Evolutionary conservation across 2,888 invertebrate genomes (phyloP).

Genomic region (Leucophora obtusa): DNA sequence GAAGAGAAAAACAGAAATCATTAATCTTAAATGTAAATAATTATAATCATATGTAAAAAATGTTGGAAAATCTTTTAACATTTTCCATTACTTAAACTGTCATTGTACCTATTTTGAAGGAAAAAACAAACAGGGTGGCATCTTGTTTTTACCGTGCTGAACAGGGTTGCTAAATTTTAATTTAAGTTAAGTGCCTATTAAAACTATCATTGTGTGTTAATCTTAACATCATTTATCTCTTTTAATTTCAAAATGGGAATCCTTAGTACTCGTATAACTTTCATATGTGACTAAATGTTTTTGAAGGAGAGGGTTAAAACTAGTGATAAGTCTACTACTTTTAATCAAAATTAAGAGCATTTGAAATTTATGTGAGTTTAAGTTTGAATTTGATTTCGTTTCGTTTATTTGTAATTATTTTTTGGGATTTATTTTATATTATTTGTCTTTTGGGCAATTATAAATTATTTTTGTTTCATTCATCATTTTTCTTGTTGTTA

Average conservation of each 20-base stretch:
- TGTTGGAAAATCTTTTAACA: slow-evolving; percentile 13
- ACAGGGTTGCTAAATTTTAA: slow-evolving; percentile 57
- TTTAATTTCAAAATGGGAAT: slow-evolving; percentile 14
- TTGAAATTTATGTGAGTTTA: slow-evolving; percentile 9
- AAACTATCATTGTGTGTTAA: slow-evolving; percentile 55
- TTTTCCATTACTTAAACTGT: slow-evolving; percentile 29
- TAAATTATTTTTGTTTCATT: slow-evolving; percentile 38
- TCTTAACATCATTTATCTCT: slow-evolving; percentile 54
- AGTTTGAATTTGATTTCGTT: neutral
- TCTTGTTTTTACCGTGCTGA: slow-evolving; percentile 28
- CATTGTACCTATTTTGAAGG: slow-evolving; percentile 1
- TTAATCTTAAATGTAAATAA: slow-evolving; percentile 54
- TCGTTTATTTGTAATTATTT: neutral
- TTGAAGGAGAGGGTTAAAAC: slow-evolving; percentile 33
- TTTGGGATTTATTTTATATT: neutral
- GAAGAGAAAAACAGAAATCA: slow-evolving; percentile 33
- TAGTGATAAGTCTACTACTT: neutral
- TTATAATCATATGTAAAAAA: slow-evolving; percentile 40
- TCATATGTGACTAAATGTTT: neutral
- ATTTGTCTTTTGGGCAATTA: slow-evolving; percentile 39
- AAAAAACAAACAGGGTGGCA: slow-evolving; percentile 26
- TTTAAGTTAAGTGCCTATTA: slow-evolving; percentile 62
- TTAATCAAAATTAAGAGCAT: slow-evolving; percentile 49
- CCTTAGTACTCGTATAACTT: neutral
- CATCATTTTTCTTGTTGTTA: slow-evolving; percentile 42